Evolutionary conservation across 2,113 vertebrate species (phyloP).

Genomic region (Semnornis frantzii): DNA sequence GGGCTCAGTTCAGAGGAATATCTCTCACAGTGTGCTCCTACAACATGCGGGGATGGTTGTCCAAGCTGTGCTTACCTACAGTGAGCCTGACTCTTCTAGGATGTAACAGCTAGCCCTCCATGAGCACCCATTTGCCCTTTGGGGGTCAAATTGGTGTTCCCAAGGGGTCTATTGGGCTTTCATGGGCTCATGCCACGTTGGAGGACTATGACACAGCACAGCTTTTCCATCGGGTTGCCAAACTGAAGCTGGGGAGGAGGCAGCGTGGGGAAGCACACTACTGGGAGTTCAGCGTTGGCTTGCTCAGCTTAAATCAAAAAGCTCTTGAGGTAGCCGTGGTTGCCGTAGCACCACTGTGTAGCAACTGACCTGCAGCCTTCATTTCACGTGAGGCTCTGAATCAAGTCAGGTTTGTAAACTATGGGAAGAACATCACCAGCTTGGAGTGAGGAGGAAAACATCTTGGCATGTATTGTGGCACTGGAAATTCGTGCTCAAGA

Average conservation of each 20-base stretch:
- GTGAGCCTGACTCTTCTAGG: neutral
- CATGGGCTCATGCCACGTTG: neutral
- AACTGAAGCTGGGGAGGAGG: neutral
- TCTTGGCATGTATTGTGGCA: accelerated
- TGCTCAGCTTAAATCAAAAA: neutral
- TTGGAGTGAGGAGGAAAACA: neutral
- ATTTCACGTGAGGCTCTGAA: neutral
- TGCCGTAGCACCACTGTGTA: neutral
- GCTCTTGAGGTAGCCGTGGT: neutral
- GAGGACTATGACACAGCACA: neutral
- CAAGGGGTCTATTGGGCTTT: neutral
- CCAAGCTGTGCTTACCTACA: neutral
- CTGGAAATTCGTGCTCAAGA: neutral
- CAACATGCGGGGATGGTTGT: accelerated
- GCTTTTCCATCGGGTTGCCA: neutral
- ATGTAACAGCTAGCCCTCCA: neutral
- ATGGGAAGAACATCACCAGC: neutral
- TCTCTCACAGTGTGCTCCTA: neutral
- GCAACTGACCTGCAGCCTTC: neutral
- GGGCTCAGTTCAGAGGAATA: neutral
- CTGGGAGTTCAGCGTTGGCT: neutral
- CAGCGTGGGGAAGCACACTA: accelerated
- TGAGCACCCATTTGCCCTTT: neutral
- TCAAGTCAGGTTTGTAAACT: neutral
- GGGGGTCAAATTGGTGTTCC: neutral